A percentile compares a stretch with the other conserved stretches of the same genome.
Conservation (phyloP, 1,140 invertebrate genomes). For the Drosophila obscura region DNA sequence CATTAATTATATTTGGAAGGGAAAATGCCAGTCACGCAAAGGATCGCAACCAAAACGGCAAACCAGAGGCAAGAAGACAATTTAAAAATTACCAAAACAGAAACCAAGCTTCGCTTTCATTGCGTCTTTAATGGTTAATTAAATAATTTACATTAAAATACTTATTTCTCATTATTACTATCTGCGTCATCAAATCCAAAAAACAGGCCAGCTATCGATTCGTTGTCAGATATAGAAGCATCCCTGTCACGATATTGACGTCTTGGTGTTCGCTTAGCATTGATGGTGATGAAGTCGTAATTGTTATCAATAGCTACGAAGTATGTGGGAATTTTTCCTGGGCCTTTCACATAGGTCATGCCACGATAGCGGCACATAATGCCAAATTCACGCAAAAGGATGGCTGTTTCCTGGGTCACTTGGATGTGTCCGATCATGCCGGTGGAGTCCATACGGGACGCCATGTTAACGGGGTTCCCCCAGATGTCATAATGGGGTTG, state of each 20-base stretch:
- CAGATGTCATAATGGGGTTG: slow-evolving; percentile 94
- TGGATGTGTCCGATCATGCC: slow-evolving; percentile 91
- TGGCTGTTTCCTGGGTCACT: slow-evolving; percentile 89
- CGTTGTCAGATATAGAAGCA: neutral
- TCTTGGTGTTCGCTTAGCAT: neutral
- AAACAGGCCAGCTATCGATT: neutral
- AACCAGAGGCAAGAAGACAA: neutral
- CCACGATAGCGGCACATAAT: slow-evolving; percentile 32
- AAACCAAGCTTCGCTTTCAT: too few relatives aligned
- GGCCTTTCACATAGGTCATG: slow-evolving; percentile 32
- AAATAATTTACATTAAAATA: too few relatives aligned
- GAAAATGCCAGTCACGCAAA: slow-evolving; percentile 66
- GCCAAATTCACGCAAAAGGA: slow-evolving; percentile 85
- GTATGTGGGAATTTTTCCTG: slow-evolving; percentile 33
- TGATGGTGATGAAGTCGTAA: neutral
- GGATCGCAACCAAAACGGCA: neutral
- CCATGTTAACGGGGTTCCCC: slow-evolving; percentile 97
- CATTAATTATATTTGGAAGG: slow-evolving; percentile 74
- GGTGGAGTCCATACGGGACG: slow-evolving; percentile 95
- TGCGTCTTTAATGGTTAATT: too few relatives aligned
- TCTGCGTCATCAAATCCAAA: too few relatives aligned
- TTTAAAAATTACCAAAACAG: neutral
- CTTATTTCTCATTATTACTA: too few relatives aligned
- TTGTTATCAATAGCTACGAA: slow-evolving; percentile 16
- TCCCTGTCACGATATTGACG: neutral